phyloP scores from a whole-genome alignment of 2,797 vertebrate genomes.

The Prionace glauca region DNA sequence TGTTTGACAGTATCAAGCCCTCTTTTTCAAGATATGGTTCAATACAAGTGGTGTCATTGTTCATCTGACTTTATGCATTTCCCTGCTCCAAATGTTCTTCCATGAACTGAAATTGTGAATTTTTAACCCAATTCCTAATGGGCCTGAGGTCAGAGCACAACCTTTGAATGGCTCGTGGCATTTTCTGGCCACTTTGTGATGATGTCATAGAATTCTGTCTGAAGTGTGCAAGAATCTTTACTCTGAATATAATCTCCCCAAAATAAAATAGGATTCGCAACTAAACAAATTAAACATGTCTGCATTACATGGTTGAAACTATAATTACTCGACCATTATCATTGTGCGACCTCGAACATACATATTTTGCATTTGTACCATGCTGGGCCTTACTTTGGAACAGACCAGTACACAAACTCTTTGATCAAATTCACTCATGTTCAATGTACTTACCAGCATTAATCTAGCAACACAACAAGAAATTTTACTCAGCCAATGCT shows the following conservation, averaged over 20 bases:
- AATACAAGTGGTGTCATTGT: background rate
- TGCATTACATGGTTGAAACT: background rate
- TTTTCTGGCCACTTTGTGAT: too few species aligned
- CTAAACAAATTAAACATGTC: background rate
- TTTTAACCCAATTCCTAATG: background rate
- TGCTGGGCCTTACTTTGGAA: background rate
- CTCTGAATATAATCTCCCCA: background rate
- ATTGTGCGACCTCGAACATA: background rate
- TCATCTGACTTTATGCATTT: background rate
- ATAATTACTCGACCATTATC: background rate
- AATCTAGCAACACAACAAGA: background rate
- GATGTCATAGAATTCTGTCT: too few species aligned
- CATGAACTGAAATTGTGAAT: background rate
- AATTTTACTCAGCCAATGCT: background rate
- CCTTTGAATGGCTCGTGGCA: too few species aligned
- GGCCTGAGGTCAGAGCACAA: background rate
- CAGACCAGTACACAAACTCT: too few species aligned
- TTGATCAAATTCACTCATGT: background rate
- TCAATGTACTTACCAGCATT: background rate
- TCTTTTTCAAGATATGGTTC: background rate
- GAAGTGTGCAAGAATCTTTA: background rate
- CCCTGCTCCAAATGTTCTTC: background rate
- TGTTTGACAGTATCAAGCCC: background rate
- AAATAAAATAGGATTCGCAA: background rate
- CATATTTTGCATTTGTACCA: background rate